Base-by-base conservation (phyloP, 2,888 invertebrate species). In the Lobophora halterata region DNA sequence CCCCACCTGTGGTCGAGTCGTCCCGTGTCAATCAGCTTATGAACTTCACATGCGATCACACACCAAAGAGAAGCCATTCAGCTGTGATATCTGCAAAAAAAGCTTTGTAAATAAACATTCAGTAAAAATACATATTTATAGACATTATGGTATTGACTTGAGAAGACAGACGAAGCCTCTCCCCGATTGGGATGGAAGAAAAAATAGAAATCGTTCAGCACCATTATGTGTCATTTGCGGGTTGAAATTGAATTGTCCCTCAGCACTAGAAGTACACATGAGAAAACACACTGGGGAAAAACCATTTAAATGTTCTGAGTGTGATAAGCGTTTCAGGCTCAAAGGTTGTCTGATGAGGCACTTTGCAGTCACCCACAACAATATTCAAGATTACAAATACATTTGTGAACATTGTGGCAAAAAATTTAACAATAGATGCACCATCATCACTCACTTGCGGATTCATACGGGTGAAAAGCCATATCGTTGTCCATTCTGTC, bases 381-480 rank as follows among this genome's bases (percentile, higher is more conserved):
- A 69, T 17, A 8, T 18, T 1, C 26, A 8, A 11, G 9, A 13
- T 2, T 29, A 23, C 1, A 77, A 70, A 33, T 87, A 75, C 27
- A 74, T 71, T 2, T 88, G 88, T 58, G 86, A 87, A 41, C 77
- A 72, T 0, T 87, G 88, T 40, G 87, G 87, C 1, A 79, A 71
- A 34, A 77, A 75, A 30, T 87, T 88, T 43, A 74, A 65, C 30
- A 65, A 72, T 5, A 82, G 82, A 53, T 74, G 61, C 46, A 79
- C 78, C 49, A 82, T 86, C 1, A 76, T 79, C 5, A 72, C 71
- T 8, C 88, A 88, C 39, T 65, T 85, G 33, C 60, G 87, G 29
- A 70, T 78, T 1, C 85, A 87, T 35, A 82, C 85, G 1, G 76
- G 77, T 40, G 85, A 80, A 25, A 69, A 65, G 30, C 87, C 86